Percentiles rank a stretch among this genome's conserved stretches.
Evolutionary conservation across 2,888 invertebrate genomes (phyloP).

Genomic region (Cephonodes hylas): DNA sequence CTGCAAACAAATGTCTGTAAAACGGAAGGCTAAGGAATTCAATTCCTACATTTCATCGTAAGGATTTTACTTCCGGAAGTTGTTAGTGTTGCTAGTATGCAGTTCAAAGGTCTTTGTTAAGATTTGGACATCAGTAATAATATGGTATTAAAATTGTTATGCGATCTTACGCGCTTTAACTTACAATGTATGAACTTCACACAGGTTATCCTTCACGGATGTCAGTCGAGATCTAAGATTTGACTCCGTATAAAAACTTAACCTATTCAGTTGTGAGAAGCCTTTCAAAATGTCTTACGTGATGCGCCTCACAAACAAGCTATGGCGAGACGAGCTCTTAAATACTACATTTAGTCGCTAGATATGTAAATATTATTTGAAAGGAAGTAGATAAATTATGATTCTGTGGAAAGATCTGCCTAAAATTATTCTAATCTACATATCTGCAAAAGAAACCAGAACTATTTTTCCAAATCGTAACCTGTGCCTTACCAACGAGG

Average conservation of each 20-base stretch:
- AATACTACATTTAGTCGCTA: neutral
- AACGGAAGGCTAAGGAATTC: too few species aligned
- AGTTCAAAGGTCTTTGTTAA: too few species aligned
- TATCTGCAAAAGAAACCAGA: too few species aligned
- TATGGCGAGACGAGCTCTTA: neutral
- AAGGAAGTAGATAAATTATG: neutral
- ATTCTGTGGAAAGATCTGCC: neutral
- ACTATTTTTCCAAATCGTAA: too few species aligned
- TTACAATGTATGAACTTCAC: neutral
- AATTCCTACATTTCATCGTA: too few species aligned
- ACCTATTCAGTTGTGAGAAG: neutral
- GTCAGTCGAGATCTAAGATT: neutral
- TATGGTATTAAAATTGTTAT: neutral
- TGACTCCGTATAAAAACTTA: neutral
- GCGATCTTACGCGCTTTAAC: neutral
- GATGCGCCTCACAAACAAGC: neutral
- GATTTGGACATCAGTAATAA: too few species aligned
- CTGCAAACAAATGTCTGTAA: too few species aligned
- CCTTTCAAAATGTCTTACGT: constrained; percentile 2
- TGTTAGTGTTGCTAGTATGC: too few species aligned
- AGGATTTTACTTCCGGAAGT: too few species aligned
- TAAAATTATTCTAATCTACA: too few species aligned
- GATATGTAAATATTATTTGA: neutral
- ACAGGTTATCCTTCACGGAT: neutral
- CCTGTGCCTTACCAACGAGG: too few species aligned